Base-by-base conservation (phyloP, 2,888 invertebrate species). In the Eledona agricola region DNA sequence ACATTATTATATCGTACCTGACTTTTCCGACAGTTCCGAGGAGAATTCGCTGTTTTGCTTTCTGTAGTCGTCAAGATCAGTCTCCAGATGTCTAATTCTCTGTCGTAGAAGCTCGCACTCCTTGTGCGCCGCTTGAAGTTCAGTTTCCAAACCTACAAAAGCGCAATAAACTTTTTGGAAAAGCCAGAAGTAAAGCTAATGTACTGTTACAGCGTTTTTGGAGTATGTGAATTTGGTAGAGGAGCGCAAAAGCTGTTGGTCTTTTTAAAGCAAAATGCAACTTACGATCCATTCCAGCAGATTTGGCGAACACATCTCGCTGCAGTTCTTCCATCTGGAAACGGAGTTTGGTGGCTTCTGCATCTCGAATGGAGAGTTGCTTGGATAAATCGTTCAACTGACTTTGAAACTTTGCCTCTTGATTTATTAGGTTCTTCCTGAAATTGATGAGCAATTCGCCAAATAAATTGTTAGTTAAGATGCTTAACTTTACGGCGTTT, bases 91-190 rank as follows among this genome's bases (percentile, higher is more conserved):
- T 12, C 81, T 76, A 61, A 86, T 79, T 51, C 82, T 78, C 64
- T 83, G 82, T 10, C 83, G 74, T 13, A 84, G 79, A 58, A 80
- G 72, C 67, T 86, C 86, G 1, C 84, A 82, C 72, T 87, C 86
- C 63, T 85, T 86, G 74, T 83, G 81, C 0, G 86, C 84, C n/a
- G 83, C 79, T 57, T 81, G 81, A 9, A 87, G 72, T 66, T 86
- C 84, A 64, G 82, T 80, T 78, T 86, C 84, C 60, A 86, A 73
- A 51, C 84, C 86, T 87, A 78, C n/a, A n/a, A n/a, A n/a, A n/a
- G n/a, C n/a, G n/a, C n/a, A n/a, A n/a, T n/a, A n/a, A n/a, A n/a
- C n/a, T n/a, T n/a, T n/a, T n/a, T n/a, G n/a, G n/a, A n/a, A 15
- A 22, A 16, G 1, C 4, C 1, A 13, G 6, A 7, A 7, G 11